Conservation (phyloP, 53 echinoderm and acorn worm genomes). For the Pentamera pediparva region DNA sequence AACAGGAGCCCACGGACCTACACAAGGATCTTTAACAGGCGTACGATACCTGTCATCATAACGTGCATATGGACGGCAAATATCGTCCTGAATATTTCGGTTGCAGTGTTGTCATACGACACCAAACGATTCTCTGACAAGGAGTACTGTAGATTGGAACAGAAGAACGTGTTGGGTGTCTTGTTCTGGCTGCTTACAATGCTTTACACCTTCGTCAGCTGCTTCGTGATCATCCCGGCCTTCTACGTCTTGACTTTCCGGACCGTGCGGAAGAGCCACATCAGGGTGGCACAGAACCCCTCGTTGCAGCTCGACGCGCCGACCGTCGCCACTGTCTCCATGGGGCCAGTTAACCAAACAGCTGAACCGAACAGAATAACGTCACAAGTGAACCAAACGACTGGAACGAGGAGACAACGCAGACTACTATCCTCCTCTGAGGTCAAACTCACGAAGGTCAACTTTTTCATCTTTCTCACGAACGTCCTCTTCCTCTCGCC, state of each 20-base stretch:
- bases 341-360: neutral
- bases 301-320: neutral
- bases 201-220: slow-evolving; percentile 15
- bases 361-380: no score
- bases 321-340: neutral
- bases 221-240: neutral
- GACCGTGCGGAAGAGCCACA: slow-evolving; percentile 4
- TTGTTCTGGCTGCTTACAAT: slow-evolving; percentile 11
- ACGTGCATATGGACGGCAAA: neutral
- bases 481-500: slow-evolving; percentile 20
- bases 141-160: slow-evolving; percentile 10
- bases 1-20: neutral
- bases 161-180: neutral
- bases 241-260: slow-evolving; percentile 26
- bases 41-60: slow-evolving; percentile 1
- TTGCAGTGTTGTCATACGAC: slow-evolving; percentile 2
- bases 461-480: slow-evolving; percentile 13
- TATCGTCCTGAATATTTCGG: neutral
- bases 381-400: no score
- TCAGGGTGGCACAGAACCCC: slow-evolving; percentile 8
- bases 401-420: neutral
- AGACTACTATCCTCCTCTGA: slow-evolving; percentile 7
- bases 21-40: neutral
- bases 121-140: neutral
- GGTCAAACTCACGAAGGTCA: slow-evolving; percentile 20